phyloP scores from a whole-genome alignment of 2,113 vertebrate genomes.

The Dipodomys ordii region DNA sequence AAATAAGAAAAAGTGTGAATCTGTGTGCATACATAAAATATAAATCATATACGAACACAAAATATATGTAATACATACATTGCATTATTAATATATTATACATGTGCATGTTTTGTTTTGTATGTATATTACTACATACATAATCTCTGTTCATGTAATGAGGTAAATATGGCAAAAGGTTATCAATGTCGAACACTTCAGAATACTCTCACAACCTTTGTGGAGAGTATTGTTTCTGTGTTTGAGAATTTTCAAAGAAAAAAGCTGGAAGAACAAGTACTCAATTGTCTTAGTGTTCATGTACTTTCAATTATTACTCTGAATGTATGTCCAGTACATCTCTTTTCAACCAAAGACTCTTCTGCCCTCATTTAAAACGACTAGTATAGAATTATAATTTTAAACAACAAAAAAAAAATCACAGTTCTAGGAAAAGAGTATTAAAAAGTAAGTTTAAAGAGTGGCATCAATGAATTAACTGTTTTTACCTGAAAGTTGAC shows the following conservation, averaged over 20 bases:
- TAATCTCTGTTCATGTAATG: neutral
- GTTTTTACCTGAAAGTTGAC: conserved; percentile 97
- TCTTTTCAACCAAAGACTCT: neutral
- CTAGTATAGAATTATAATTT: conserved; percentile 40
- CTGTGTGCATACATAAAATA: too few relatives aligned
- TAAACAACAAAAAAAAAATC: conserved; percentile 38
- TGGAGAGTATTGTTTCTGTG: neutral
- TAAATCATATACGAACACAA: neutral
- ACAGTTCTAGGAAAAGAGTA: conserved; percentile 28
- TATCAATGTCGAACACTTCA: neutral
- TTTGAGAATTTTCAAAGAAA: conserved; percentile 52
- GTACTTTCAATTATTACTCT: neutral
- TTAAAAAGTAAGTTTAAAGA: conserved; percentile 60
- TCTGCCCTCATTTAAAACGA: conserved; percentile 29
- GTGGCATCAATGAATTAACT: conserved; percentile 55
- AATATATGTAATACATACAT: too few relatives aligned
- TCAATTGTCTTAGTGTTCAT: neutral
- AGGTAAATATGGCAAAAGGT: conserved; percentile 23
- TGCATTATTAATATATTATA: too few relatives aligned
- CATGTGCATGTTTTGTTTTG: too few relatives aligned
- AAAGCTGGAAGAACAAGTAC: neutral
- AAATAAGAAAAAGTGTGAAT: neutral
- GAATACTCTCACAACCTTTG: too few relatives aligned
- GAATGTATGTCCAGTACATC: neutral
- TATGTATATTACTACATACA: neutral